Conservation (phyloP, 2,888 invertebrate genomes). For the Philonicus albiceps region DNA sequence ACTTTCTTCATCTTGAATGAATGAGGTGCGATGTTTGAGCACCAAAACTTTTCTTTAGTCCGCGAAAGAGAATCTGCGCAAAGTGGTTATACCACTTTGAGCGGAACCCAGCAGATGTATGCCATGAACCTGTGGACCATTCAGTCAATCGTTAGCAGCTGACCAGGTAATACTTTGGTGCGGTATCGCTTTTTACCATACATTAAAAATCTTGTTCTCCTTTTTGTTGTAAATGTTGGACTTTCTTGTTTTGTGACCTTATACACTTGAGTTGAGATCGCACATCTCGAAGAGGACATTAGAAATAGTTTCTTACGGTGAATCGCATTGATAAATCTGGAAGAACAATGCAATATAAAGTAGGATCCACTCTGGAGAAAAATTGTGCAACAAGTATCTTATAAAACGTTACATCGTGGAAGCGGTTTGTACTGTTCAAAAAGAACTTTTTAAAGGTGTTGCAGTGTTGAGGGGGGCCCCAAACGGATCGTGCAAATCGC, state of each 20-base stretch:
- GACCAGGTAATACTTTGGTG: constrained; percentile 24
- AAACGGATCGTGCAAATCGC: constrained; percentile 3
- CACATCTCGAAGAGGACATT: background rate
- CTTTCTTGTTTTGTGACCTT: constrained; percentile 22
- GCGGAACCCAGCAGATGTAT: constrained; percentile 42
- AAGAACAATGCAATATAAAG: constrained; percentile 24
- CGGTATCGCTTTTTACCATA: background rate
- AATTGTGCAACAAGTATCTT: background rate
- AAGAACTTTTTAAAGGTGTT: background rate
- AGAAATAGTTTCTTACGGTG: constrained; percentile 24
- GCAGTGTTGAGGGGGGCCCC: constrained; percentile 17
- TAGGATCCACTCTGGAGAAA: background rate
- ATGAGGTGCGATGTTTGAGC: constrained; percentile 35
- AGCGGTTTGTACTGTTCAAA: background rate
- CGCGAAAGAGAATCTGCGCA: constrained; percentile 36
- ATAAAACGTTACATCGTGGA: background rate
- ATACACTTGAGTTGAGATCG: background rate
- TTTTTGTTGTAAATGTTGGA: background rate
- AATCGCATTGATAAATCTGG: constrained; percentile 9
- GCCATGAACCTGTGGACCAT: constrained; percentile 42
- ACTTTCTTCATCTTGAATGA: constrained; percentile 38
- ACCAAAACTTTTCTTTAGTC: constrained; percentile 25
- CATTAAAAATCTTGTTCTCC: constrained; percentile 9
- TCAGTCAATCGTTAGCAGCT: constrained; percentile 43
- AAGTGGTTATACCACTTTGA: constrained; percentile 46